Conservation (phyloP, 2,888 invertebrate species). For the Melikaiella ostensackeni region DNA sequence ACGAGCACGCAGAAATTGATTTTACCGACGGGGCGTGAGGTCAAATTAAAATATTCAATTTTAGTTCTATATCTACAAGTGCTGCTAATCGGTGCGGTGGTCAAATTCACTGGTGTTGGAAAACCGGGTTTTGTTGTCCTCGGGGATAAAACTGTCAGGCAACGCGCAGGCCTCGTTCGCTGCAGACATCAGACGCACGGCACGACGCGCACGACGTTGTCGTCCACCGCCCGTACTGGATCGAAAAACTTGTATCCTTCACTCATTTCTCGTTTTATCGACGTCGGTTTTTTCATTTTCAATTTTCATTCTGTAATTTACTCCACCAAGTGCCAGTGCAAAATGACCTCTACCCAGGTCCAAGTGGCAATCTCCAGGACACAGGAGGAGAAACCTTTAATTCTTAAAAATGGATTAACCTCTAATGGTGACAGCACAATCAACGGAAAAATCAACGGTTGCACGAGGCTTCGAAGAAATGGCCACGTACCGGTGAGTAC, state of each 20-base stretch:
- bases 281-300: not conserved
- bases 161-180: conserved; percentile 40
- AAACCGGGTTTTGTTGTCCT: not conserved
- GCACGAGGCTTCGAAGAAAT: conserved; percentile 55
- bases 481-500: conserved; percentile 65
- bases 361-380: conserved; percentile 46
- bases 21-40: no score
- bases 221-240: not conserved
- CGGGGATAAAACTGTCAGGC: no score
- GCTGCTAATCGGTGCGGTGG: no score
- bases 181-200: not conserved
- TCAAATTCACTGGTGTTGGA: no score
- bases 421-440: conserved; percentile 51
- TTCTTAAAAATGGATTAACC: conserved; percentile 54
- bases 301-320: not conserved
- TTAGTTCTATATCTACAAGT: no score
- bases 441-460: conserved; percentile 64
- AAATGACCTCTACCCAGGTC: conserved; percentile 48
- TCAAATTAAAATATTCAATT: no score
- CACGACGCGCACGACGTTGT: not conserved
- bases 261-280: no score
- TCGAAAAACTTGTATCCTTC: not conserved
- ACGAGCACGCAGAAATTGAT: no score
- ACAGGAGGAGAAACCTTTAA: conserved; percentile 42
- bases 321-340: not conserved